Percentiles rank a stretch among this genome's conserved stretches.
phyloP scores from a whole-genome alignment of 2,113 vertebrate species.

The Erpornis zantholeuca region DNA sequence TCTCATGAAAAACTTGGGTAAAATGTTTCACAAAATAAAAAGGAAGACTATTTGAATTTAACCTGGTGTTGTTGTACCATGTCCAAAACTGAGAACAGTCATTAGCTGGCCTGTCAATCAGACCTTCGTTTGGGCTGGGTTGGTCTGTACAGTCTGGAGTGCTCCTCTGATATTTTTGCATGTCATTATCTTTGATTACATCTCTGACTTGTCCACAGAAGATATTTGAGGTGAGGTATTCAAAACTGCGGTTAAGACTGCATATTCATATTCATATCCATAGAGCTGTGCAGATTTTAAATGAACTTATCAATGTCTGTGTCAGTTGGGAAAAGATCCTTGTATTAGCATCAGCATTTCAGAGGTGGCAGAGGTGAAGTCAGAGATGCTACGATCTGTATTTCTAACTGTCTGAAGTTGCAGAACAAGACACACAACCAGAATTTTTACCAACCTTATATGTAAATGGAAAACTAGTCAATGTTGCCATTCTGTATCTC shows the following conservation, averaged over 20 bases:
- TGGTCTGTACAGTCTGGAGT: not conserved
- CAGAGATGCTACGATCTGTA: not conserved
- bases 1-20: not conserved
- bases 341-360: not conserved
- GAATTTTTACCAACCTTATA: not conserved
- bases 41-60: not conserved
- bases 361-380: not conserved
- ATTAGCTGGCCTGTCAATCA: not conserved
- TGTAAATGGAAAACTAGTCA: not conserved
- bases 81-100: conserved; percentile 40
- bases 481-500: not conserved
- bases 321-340: not conserved
- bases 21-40: not conserved
- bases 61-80: conserved; percentile 5
- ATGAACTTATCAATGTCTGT: not conserved
- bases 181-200: not conserved
- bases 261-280: not conserved
- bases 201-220: not conserved
- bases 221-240: not conserved
- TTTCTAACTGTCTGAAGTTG: not conserved
- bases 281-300: not conserved
- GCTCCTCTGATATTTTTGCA: not conserved
- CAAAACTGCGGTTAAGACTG: not conserved
- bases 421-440: not conserved
- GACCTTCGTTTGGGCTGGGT: not conserved